phyloP scores from a whole-genome alignment of 2,888 invertebrate species.

The Nephrotoma flavescens region DNA sequence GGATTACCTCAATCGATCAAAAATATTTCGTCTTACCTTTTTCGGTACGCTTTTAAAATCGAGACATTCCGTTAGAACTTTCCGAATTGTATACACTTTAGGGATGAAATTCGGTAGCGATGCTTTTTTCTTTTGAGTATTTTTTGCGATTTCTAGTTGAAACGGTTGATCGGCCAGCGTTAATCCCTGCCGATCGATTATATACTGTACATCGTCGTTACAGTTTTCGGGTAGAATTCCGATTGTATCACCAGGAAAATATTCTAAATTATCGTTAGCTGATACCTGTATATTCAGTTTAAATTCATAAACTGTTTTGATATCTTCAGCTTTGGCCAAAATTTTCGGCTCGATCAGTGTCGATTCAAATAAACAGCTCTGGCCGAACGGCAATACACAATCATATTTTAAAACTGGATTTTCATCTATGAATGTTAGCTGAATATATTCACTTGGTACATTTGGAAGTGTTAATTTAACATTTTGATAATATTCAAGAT shows the following conservation, averaged over 20 bases:
- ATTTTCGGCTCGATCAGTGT: neutral
- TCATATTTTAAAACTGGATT: neutral
- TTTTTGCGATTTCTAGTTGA: neutral
- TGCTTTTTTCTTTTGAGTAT: neutral
- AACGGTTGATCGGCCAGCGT: neutral
- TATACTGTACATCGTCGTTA: neutral
- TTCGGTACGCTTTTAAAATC: neutral
- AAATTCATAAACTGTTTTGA: slow-evolving; percentile 1
- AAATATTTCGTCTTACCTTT: neutral
- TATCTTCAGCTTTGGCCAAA: neutral
- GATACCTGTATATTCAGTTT: neutral
- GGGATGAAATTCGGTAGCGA: neutral
- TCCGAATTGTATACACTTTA: neutral
- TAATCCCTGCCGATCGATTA: neutral
- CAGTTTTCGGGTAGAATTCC: neutral
- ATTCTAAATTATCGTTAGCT: neutral
- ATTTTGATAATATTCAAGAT: neutral
- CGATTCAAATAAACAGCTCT: neutral
- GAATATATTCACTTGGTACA: neutral
- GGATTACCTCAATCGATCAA: neutral
- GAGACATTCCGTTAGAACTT: neutral
- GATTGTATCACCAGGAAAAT: neutral
- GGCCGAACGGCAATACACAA: neutral
- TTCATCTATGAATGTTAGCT: neutral
- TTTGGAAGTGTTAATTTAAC: neutral